These are phyloP conservation scores for Drosophila meridiana DNA, from an alignment of 2,888 invertebrate genomes.

Conservation along the genomic window DNA sequence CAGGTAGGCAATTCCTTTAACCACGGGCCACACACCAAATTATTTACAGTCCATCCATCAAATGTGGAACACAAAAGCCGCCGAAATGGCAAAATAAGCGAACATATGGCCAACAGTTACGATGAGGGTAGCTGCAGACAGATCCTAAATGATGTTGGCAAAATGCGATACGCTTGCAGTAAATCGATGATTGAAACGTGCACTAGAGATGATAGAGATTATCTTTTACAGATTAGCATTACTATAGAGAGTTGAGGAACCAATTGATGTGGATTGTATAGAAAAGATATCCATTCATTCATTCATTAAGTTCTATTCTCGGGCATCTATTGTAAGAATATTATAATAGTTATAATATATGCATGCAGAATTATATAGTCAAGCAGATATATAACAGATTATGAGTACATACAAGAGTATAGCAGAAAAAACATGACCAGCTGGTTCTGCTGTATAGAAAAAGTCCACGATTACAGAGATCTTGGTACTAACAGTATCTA, in stretches of 20 bases:
- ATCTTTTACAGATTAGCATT: neutral
- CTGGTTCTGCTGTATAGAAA: no score
- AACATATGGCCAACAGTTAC: conserved; percentile 46
- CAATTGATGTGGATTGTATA: neutral
- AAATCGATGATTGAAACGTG: conserved; percentile 15
- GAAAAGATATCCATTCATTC: no score
- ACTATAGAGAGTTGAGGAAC: neutral
- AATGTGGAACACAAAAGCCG: conserved; percentile 40
- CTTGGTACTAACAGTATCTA: no score
- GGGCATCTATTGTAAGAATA: neutral
- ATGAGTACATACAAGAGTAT: no score
- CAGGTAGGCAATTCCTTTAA: conserved; percentile 47
- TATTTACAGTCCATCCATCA: conserved; percentile 62
- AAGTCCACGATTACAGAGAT: no score
- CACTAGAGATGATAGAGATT: conserved; percentile 8
- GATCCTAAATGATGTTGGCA: conserved; percentile 20
- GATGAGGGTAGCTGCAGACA: conserved; percentile 28
- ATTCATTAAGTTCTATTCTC: neutral
- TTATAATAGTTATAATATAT: no score
- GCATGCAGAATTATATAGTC: no score
- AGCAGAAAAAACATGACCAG: no score
- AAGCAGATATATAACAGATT: no score
- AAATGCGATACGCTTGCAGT: conserved; percentile 12
- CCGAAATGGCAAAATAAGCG: conserved; percentile 57
- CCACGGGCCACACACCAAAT: conserved; percentile 48